Conservation (phyloP, 2,888 invertebrate genomes). For the Ophonus ardosiacus region DNA sequence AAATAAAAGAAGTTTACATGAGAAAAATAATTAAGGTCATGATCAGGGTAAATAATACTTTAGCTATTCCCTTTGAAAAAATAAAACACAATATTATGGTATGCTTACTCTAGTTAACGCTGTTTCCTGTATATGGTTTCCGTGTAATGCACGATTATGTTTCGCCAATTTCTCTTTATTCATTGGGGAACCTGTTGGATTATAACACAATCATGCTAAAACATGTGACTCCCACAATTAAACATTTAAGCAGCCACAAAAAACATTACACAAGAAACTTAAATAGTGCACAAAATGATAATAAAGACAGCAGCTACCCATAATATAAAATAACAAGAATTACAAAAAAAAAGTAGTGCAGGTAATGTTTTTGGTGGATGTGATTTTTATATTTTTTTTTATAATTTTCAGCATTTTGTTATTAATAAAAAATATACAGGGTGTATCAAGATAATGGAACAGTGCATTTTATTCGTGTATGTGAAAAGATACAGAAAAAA, state of each 20-base stretch:
- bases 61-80: constrained; percentile 62
- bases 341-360: neutral
- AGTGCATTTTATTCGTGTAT: too few relatives aligned
- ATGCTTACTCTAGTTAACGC: constrained; percentile 88
- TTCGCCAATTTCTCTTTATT: constrained; percentile 90
- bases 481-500: too few relatives aligned
- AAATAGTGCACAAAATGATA: constrained; percentile 42
- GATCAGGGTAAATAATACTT: constrained; percentile 38
- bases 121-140: constrained; percentile 86
- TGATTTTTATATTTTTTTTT: neutral
- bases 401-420: neutral
- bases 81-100: constrained; percentile 51
- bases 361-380: constrained; percentile 31
- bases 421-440: too few relatives aligned
- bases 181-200: constrained; percentile 85
- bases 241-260: constrained; percentile 34
- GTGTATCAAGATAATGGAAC: too few relatives aligned
- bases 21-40: constrained; percentile 10
- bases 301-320: constrained; percentile 13
- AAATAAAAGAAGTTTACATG: neutral
- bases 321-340: neutral
- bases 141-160: constrained; percentile 83
- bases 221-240: constrained; percentile 33
- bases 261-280: constrained; percentile 33
- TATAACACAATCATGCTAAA: constrained; percentile 58